Conservation (phyloP, 2,888 invertebrate genomes). For the Hofmannophila pseudospretella region DNA sequence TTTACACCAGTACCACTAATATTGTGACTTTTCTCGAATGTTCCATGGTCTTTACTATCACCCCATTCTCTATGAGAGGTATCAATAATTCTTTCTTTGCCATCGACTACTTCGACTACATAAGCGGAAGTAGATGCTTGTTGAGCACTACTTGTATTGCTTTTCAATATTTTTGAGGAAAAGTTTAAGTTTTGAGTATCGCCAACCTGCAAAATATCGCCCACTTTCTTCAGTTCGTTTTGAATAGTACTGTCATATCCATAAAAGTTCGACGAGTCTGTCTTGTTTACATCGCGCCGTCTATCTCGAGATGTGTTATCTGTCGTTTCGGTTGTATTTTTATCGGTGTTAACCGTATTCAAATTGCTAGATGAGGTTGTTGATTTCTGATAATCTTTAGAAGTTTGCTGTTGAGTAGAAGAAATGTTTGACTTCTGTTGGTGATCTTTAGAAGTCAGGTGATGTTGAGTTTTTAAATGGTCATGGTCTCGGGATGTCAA, state of each 20-base stretch:
- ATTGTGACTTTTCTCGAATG: conserved; percentile 74
- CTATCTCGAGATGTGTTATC: conserved; percentile 36
- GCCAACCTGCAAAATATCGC: conserved; percentile 58
- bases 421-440: conserved; percentile 5
- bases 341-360: conserved; percentile 24
- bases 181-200: conserved; percentile 56
- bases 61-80: conserved; percentile 79
- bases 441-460: conserved; percentile 10
- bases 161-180: conserved; percentile 73
- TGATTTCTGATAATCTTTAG: conserved; percentile 6
- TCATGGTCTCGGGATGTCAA: conserved; percentile 12
- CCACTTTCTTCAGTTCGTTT: conserved; percentile 64
- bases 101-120: conserved; percentile 80
- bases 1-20: conserved; percentile 74
- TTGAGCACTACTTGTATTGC: conserved; percentile 76
- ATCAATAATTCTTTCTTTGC: conserved; percentile 78
- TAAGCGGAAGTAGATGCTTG: conserved; percentile 81
- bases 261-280: conserved; percentile 67
- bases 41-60: conserved; percentile 65
- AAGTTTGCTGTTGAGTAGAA: conserved; percentile 1
- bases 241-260: conserved; percentile 66
- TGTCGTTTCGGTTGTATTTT: conserved; percentile 31
- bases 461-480: not conserved
- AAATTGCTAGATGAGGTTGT: conserved; percentile 17
- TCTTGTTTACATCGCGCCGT: conserved; percentile 47